Evolutionary conservation across 1,140 invertebrate genomes (phyloP), one percentile per base, ranked within the genome.

Genomic region (Lasioglossum albipes): DNA sequence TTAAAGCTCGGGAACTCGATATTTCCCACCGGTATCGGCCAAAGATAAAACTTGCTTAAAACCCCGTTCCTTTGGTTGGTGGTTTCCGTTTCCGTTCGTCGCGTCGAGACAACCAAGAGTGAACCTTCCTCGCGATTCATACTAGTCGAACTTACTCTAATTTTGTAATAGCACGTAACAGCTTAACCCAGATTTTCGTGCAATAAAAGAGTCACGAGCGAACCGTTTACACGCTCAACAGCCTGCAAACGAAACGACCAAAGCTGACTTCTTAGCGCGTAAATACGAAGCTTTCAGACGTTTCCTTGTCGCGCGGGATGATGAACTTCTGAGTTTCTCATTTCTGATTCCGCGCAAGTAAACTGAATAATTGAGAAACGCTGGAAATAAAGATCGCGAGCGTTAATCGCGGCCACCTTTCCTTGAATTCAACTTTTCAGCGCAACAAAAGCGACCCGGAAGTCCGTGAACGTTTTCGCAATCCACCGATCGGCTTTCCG

Each of bases 111-210:
- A 57, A 57, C 36, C 36, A 0, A 9, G 2, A 18, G 16, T n/a
- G n/a, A 36, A n/a, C n/a, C 65, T 66, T 41, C 13, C 45, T 18
- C 36, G 42, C 52, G 54, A 79, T 54, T 73, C 45, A 20, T 65
- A 20, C 36, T n/a, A 42, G 16, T 12, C 27, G 31, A 54, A 72
- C 54, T 78, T 42, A 72, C 27, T 27, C 59, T 57, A 54, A 78
- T 65, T 72, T 72, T 27, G 27, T 52, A 65, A 79, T 31, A 73
- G 69, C 71, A 20, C 13, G 42, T 31, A 36, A 54, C 41, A 69
- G 49, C 57, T 78, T 78, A 42, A 71, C 75, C 67, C 31, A 64
- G 27, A 78, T 78, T 78, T 64, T 22, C 67, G 10, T 9, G 42
- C 67, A 64, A 71, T 70, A 64, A 78, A 71, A 78, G 18, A 16